phyloP scores from a whole-genome alignment of 2,888 invertebrate genomes.

The Diaperis boleti region DNA sequence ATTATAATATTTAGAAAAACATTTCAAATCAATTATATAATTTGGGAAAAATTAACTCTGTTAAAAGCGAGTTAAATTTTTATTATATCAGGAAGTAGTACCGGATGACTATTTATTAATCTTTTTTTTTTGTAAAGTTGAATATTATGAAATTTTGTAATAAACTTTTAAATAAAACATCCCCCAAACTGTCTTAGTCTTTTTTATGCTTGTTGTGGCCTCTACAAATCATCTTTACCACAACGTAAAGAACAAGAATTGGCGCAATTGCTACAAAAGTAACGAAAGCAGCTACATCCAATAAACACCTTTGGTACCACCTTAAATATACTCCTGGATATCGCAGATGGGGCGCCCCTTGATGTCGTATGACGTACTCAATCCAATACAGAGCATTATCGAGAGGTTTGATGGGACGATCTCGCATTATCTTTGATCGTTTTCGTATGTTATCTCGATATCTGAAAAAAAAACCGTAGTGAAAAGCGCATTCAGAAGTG shows the following conservation, averaged over 20 bases:
- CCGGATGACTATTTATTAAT: neutral
- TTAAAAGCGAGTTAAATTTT: neutral
- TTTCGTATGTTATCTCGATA: conserved; percentile 8
- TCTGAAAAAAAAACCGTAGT: conserved; percentile 9
- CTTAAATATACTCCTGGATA: conserved; percentile 30
- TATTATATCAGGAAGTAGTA: neutral
- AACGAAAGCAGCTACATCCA: conserved; percentile 28
- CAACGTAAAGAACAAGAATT: too few relatives aligned
- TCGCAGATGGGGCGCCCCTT: conserved; percentile 33
- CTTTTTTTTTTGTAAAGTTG: too few relatives aligned
- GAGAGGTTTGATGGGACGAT: conserved; percentile 23
- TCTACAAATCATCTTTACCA: too few relatives aligned
- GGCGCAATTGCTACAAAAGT: neutral
- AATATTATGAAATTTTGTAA: too few relatives aligned
- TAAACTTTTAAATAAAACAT: too few relatives aligned
- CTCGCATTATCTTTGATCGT: conserved; percentile 31
- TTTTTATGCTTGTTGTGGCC: too few relatives aligned
- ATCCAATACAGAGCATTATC: conserved; percentile 38
- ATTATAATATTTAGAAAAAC: too few relatives aligned
- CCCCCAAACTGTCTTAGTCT: neutral
- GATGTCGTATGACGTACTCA: conserved; percentile 33
- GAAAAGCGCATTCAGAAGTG: neutral
- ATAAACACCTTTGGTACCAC: conserved; percentile 33
- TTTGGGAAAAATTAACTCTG: too few relatives aligned
- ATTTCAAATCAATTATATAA: too few relatives aligned